These are phyloP conservation scores for Hippocampus guttulatus DNA, from an alignment of 2,113 vertebrate species.

Conservation along the genomic window DNA sequence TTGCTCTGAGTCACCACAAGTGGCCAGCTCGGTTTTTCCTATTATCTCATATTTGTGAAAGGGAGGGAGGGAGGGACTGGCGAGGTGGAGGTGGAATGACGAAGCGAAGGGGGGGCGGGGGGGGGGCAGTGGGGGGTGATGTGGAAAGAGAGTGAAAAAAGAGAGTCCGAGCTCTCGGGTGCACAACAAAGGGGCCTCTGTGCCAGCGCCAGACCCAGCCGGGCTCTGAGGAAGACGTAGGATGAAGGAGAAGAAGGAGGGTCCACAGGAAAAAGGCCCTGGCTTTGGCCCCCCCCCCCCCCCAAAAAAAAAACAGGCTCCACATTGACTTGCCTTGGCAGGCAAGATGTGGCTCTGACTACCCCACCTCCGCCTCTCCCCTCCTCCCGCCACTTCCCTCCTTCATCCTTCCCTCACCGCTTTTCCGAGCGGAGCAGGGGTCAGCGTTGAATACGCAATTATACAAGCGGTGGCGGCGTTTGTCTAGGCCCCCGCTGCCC, in stretches of 20 bases:
- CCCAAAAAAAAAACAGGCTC: constrained; percentile 81
- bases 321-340: constrained; percentile 95
- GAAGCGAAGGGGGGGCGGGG: constrained; percentile 41
- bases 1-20: constrained; percentile 74
- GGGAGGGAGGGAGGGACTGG: constrained; percentile 27
- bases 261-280: constrained; percentile 96
- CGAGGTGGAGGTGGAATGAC: constrained; percentile 18
- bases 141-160: constrained; percentile 18
- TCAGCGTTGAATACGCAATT: constrained; percentile 95
- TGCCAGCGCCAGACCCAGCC: constrained; percentile 93
- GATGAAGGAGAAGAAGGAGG: constrained; percentile 80
- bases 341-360: constrained; percentile 74
- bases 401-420: constrained; percentile 71
- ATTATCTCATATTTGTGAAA: constrained; percentile 90
- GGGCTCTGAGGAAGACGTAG: constrained; percentile 84
- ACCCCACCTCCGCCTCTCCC: constrained; percentile 6
- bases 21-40: constrained; percentile 84
- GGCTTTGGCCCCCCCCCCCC: constrained; percentile 81
- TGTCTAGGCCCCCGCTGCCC: constrained; percentile 86
- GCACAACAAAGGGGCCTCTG: constrained; percentile 95
- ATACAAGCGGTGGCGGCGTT: constrained; percentile 89
- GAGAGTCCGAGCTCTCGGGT: constrained; percentile 74
- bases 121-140: constrained; percentile 29
- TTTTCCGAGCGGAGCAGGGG: constrained; percentile 78
- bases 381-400: constrained; percentile 10